phyloP scores from a whole-genome alignment of 2,113 vertebrate species.

The Dromiciops gliroides region DNA sequence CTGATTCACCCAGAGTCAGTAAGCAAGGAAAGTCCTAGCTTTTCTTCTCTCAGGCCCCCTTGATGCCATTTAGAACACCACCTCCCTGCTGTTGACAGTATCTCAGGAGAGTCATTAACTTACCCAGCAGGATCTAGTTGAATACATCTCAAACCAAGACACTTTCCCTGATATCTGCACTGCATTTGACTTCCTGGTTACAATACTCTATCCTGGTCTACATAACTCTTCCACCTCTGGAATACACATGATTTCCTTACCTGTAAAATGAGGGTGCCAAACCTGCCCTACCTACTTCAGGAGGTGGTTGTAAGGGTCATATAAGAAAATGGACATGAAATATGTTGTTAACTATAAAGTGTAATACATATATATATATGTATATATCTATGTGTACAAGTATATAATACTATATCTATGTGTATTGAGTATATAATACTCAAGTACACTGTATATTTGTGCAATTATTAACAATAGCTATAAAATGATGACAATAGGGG shows the following conservation, averaged over 20 bases:
- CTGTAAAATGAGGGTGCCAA: not conserved
- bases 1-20: not conserved
- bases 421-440: no score
- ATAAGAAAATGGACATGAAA: no score
- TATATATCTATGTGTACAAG: no score
- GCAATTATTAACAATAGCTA: not conserved
- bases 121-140: not conserved
- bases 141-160: not conserved
- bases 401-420: no score
- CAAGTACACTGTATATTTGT: not conserved
- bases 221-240: not conserved
- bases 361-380: not conserved
- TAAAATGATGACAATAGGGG: no score
- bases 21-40: not conserved
- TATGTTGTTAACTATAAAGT: no score
- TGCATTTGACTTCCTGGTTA: not conserved
- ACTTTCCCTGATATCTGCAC: not conserved
- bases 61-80: not conserved
- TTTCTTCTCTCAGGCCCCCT: not conserved
- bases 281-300: not conserved
- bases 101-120: not conserved
- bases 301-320: not conserved
- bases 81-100: not conserved
- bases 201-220: not conserved
- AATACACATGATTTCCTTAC: not conserved